Base-by-base conservation (phyloP, 2,113 vertebrate genomes). In the Corythaeola cristata region DNA sequence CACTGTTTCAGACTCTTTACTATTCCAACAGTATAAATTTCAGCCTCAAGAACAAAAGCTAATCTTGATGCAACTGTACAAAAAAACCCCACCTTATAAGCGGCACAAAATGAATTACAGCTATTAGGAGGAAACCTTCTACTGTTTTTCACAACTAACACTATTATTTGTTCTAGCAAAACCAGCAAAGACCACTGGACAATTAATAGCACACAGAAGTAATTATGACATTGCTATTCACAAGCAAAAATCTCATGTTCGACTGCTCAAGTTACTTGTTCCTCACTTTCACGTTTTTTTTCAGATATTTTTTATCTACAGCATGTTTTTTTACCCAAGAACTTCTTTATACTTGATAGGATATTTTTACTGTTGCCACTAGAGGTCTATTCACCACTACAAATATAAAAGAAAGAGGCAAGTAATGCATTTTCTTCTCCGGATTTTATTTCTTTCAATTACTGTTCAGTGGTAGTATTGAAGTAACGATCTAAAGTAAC, bases 301-400 rank as follows among this genome's bases (percentile, higher is more conserved):
- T 77, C n/a, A 74, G 16, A 16, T 39, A 2, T 2, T 73, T 90
- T 58, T 52, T 59, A 44, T 18, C 27, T 53, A 39, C 30, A 50
- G 13, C 3, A 11, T 35, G 26, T 64, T 73, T 73, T 66, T 35
- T 92, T 76, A 62, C 18, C 19, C 33, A 87, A 45, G 39, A 87
- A 69, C 15, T 71, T 80, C 23, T 12, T 75, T 91, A 39, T 49
- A 41, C 53, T 79, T 55, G 52, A 13, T 53, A 8, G 1, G 89
- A 85, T 81, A 95, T 97, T 96, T 98, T 97, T 95, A 68, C 58
- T 96, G 86, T 88, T 95, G 89, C 97, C 98, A 97, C 97, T 98
- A 98, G 98, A 98, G 97, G 97, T 98, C 97, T 96, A 83, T 94
- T 98, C 93, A 95, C 88, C 76, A 97, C 96, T 94, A 94, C 80